Evolutionary conservation across 2,888 invertebrate genomes (phyloP).

Genomic region (Drosophila anomalata): DNA sequence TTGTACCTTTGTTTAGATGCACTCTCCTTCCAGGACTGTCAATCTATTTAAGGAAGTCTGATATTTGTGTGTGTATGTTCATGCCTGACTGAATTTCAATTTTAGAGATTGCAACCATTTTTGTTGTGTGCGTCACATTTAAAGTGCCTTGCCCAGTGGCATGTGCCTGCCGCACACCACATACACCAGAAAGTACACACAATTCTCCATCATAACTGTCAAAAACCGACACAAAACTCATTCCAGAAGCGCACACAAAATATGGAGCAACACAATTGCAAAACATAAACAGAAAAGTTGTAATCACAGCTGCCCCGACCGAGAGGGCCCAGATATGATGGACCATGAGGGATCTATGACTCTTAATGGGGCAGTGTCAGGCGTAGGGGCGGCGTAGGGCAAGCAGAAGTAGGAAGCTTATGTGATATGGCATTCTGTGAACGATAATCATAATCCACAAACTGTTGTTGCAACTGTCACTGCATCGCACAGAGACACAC

Average conservation of each 20-base stretch:
- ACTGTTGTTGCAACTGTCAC: slow-evolving; percentile 66
- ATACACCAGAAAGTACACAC: slow-evolving; percentile 39
- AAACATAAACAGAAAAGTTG: slow-evolving; percentile 75
- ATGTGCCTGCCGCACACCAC: slow-evolving; percentile 11
- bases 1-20: not conserved
- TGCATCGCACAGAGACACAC: slow-evolving; percentile 30
- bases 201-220: slow-evolving; percentile 77
- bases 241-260: slow-evolving; percentile 53
- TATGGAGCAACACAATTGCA: slow-evolving; percentile 37
- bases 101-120: slow-evolving; percentile 52
- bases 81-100: slow-evolving; percentile 57
- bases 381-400: not conserved
- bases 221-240: slow-evolving; percentile 72
- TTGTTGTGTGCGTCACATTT: slow-evolving; percentile 46
- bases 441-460: slow-evolving; percentile 66
- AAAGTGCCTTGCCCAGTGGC: slow-evolving; percentile 62
- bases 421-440: slow-evolving; percentile 3
- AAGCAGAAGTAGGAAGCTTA: not conserved
- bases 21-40: not conserved
- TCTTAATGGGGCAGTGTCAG: slow-evolving; percentile 16
- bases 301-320: slow-evolving; percentile 75
- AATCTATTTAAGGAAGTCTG: not conserved
- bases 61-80: slow-evolving; percentile 9
- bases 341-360: slow-evolving; percentile 34
- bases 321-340: slow-evolving; percentile 46